Base-by-base conservation (phyloP, 1,140 invertebrate genomes). In the Choristoneura fumiferana region DNA sequence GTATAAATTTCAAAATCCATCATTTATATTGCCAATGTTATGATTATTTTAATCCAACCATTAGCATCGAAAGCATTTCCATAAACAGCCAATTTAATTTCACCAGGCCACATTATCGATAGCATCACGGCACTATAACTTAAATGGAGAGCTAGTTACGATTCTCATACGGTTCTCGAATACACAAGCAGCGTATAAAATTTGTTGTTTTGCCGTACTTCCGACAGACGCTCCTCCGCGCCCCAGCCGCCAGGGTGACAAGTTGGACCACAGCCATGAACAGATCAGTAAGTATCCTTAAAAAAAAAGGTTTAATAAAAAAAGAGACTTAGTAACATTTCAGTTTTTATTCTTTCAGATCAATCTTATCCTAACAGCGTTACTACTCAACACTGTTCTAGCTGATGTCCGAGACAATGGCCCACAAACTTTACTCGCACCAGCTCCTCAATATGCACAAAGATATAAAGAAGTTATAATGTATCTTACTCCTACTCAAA, bases 401-500 rank as follows among this genome's bases (percentile, higher is more conserved):
- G 62, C 63, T 14, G 17, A 17, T 8, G 33, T 18, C 1, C 54
- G 45, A 37, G 69, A 76, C 12, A 60, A 62, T 3, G 72, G 73
- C 10, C 68, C 74, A 38, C 71, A 82, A 59, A 62, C 54, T 37
- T 76, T 79, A 12, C 58, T 62, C n/a, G 65, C 69, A 29, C 39
- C 12, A 34, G 38, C 12, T n/a, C 22, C 55, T 4, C 39, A 45
- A 29, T 71, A 74, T 57, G 71, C 62, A 37, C 54, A 39, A 18
- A 22, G n/a, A 18, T 71, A 68, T 0, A 84, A 75, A 66, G 80
- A 87, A 57, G 62, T 81, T 12, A 73, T 81, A 37, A 57, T 84
- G 8, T 83, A 79, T 40, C 59, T 87, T 49, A 84, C 78, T 34
- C 80, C 80, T 1, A 76, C 58, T 14, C 76, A 84, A 69, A 78